phyloP scores from a whole-genome alignment of 2,888 invertebrate species.

The Sesia apiformis region DNA sequence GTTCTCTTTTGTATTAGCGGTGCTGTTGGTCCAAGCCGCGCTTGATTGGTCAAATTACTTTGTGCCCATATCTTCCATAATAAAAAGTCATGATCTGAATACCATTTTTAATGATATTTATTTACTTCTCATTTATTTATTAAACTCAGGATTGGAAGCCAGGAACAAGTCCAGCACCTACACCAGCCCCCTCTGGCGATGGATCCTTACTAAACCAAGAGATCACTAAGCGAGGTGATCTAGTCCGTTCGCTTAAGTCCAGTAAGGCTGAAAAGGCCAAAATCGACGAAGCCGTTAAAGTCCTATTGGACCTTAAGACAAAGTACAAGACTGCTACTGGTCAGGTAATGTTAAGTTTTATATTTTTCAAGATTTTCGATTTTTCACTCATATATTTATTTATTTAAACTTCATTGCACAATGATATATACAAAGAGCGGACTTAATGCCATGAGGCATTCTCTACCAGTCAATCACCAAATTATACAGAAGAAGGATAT shows the following conservation, averaged over 20 bases:
- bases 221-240: constrained; percentile 79
- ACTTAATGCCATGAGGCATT: no score
- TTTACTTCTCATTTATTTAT: background rate
- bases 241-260: constrained; percentile 81
- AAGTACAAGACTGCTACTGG: constrained; percentile 76
- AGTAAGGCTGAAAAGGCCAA: constrained; percentile 78
- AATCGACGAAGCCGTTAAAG: constrained; percentile 64
- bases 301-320: constrained; percentile 78
- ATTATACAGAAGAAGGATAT: no score
- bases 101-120: no score
- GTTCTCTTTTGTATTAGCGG: no score
- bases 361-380: background rate
- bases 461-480: no score
- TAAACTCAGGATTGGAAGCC: constrained; percentile 39
- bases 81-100: no score
- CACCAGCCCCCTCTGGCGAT: constrained; percentile 9
- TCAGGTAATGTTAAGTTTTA: constrained; percentile 15
- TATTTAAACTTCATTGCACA: no score
- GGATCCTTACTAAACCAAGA: constrained; percentile 9
- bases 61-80: no score
- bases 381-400: no score
- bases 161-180: constrained; percentile 1
- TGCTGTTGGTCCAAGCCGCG: no score
- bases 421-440: no score
- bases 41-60: no score